Evolutionary conservation across 2,797 vertebrate genomes (phyloP).

Genomic region (Rhincodon typus): DNA sequence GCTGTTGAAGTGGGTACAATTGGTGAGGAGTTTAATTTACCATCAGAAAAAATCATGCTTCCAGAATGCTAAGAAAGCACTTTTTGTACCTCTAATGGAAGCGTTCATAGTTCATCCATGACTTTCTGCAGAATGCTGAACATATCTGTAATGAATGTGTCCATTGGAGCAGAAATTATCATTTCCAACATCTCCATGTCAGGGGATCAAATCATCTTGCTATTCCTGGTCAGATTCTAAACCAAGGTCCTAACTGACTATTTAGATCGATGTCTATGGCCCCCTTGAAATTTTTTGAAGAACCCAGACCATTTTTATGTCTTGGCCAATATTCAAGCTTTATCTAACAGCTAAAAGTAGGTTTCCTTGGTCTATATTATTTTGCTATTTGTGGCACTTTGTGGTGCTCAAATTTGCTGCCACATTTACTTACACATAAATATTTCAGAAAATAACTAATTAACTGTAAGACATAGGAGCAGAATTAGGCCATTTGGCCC

Average conservation of each 20-base stretch:
- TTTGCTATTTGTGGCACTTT: not conserved
- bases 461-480: too few relatives aligned
- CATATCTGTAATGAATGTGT: too few relatives aligned
- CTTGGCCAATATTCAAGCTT: not conserved
- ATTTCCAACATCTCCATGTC: not conserved
- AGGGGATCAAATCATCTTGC: not conserved
- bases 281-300: not conserved
- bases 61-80: not conserved
- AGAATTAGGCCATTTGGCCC: too few relatives aligned
- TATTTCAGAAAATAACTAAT: not conserved
- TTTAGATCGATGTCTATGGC: not conserved
- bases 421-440: not conserved
- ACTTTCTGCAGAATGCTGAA: not conserved
- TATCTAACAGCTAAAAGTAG: not conserved
- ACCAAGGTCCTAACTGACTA: not conserved
- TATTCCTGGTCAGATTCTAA: not conserved
- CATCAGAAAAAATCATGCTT: not conserved
- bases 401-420: not conserved
- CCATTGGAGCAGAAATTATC: not conserved
- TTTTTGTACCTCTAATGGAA: not conserved
- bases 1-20: not conserved
- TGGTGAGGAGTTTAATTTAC: too few relatives aligned
- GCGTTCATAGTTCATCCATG: not conserved
- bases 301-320: not conserved
- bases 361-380: not conserved